phyloP scores from a whole-genome alignment of 2,113 vertebrate species.

The Chrysochloris asiatica region DNA sequence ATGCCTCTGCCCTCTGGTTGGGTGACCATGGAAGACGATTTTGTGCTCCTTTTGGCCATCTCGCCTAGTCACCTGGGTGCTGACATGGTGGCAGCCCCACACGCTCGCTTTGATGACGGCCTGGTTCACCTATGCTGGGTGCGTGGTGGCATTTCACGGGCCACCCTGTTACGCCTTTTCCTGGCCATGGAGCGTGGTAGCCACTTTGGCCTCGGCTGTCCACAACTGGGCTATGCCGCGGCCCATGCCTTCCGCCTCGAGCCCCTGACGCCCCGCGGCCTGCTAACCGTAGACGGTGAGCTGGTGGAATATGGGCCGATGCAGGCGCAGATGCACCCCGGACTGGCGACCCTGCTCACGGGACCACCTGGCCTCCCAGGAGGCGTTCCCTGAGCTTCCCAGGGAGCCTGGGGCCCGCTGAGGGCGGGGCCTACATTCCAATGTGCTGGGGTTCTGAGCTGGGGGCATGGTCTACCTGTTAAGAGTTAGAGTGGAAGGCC shows the following conservation, averaged over 20 bases:
- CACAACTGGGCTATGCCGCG: slow-evolving; percentile 88
- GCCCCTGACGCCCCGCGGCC: slow-evolving; percentile 89
- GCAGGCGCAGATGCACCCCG: slow-evolving; percentile 89
- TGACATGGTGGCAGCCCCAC: slow-evolving; percentile 89
- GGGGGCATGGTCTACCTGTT: neutral
- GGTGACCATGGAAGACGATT: slow-evolving; percentile 92
- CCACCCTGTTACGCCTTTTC: slow-evolving; percentile 90
- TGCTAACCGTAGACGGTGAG: slow-evolving; percentile 94
- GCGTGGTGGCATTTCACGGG: slow-evolving; percentile 90
- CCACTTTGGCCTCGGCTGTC: slow-evolving; percentile 88
- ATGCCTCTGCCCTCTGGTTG: slow-evolving; percentile 90
- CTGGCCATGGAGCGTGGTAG: slow-evolving; percentile 92
- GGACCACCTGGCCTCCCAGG: slow-evolving; percentile 54
- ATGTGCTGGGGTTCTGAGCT: neutral
- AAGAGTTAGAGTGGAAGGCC: too few relatives aligned
- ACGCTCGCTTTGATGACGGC: slow-evolving; percentile 90
- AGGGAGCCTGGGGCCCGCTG: rapidly evolving
- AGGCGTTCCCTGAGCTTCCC: neutral
- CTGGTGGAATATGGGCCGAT: slow-evolving; percentile 92
- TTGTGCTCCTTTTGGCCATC: slow-evolving; percentile 91
- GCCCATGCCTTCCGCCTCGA: slow-evolving; percentile 92
- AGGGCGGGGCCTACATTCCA: neutral
- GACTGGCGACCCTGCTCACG: slow-evolving; percentile 73
- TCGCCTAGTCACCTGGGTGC: slow-evolving; percentile 92
- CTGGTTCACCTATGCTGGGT: slow-evolving; percentile 93